Conservation (phyloP, 53 echinoderm and acorn worm species). For the Echinarachnius parma region DNA sequence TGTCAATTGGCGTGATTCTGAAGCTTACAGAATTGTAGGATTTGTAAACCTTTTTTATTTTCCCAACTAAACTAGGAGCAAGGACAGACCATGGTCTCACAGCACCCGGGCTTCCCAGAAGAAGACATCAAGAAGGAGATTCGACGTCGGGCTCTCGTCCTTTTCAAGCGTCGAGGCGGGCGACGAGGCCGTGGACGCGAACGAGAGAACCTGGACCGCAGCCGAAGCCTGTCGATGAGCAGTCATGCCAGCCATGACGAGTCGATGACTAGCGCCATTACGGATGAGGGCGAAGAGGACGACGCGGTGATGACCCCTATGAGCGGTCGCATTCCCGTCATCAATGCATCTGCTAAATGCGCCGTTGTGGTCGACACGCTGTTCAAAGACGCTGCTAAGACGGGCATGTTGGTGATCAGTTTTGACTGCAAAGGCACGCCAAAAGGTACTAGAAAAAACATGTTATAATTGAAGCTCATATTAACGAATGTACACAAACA, state of each 20-base stretch:
- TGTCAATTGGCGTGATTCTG: too few relatives aligned
- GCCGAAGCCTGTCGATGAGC: neutral
- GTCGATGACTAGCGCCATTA: too few relatives aligned
- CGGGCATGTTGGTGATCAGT: conserved; percentile 35
- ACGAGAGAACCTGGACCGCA: conserved; percentile 6
- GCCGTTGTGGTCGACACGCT: conserved; percentile 29
- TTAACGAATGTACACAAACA: too few relatives aligned
- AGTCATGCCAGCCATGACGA: conserved; percentile 11
- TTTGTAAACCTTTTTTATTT: too few relatives aligned
- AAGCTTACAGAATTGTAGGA: too few relatives aligned
- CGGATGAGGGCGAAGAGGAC: neutral
- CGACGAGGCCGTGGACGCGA: neutral
- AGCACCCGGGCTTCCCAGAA: conserved; percentile 30
- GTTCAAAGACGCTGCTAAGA: conserved; percentile 29
- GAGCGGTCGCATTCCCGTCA: conserved; percentile 13
- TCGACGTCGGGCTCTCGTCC: conserved; percentile 21
- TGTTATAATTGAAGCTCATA: too few relatives aligned
- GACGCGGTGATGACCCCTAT: neutral
- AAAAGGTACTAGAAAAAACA: too few relatives aligned
- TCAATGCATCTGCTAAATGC: conserved; percentile 23
- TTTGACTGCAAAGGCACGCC: conserved; percentile 22
- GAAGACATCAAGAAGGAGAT: conserved; percentile 33
- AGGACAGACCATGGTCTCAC: conserved; percentile 16
- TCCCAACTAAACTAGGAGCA: conserved; percentile 2
- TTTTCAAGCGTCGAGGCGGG: conserved; percentile 22